Conservation (phyloP, 2,888 invertebrate species). For the Ametastegia equiseti region DNA sequence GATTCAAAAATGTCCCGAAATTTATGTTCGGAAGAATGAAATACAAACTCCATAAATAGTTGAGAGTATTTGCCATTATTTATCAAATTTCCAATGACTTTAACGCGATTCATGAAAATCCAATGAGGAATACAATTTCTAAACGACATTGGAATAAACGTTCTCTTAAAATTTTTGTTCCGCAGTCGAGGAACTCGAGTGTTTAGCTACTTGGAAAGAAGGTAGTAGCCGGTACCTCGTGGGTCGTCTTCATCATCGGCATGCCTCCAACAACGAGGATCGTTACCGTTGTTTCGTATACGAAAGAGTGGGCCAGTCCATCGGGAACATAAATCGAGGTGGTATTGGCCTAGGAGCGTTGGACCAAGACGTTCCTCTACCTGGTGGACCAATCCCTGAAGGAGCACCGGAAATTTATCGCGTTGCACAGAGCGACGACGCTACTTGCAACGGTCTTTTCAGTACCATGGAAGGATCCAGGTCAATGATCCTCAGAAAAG, state of each 20-base stretch:
- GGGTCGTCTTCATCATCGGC: constrained; percentile 92
- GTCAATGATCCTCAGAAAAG: constrained; percentile 89
- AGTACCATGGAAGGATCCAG: constrained; percentile 92
- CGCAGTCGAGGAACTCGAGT: constrained; percentile 93
- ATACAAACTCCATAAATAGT: too few relatives aligned
- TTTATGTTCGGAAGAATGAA: too few relatives aligned
- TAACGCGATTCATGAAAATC: too few relatives aligned
- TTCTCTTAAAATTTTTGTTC: neutral
- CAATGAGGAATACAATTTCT: too few relatives aligned
- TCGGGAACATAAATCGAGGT: constrained; percentile 67
- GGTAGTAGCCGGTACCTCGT: constrained; percentile 94
- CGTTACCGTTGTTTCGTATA: constrained; percentile 97
- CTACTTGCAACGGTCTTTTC: constrained; percentile 94
- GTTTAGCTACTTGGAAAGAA: constrained; percentile 95
- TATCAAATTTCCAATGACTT: too few relatives aligned
- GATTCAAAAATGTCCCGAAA: too few relatives aligned
- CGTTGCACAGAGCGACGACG: constrained; percentile 94
- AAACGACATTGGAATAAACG: too few relatives aligned
- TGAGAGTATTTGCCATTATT: too few relatives aligned
- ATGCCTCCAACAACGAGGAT: constrained; percentile 94
- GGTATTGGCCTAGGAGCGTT: constrained; percentile 67
- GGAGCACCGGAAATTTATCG: constrained; percentile 79
- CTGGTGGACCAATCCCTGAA: constrained; percentile 68
- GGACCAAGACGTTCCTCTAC: constrained; percentile 69
- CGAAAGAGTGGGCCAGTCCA: constrained; percentile 82